A percentile compares a stretch with the other conserved stretches of the same genome.
Conservation (phyloP, 2,888 invertebrate genomes). For the Phrixothrix hirtus region DNA sequence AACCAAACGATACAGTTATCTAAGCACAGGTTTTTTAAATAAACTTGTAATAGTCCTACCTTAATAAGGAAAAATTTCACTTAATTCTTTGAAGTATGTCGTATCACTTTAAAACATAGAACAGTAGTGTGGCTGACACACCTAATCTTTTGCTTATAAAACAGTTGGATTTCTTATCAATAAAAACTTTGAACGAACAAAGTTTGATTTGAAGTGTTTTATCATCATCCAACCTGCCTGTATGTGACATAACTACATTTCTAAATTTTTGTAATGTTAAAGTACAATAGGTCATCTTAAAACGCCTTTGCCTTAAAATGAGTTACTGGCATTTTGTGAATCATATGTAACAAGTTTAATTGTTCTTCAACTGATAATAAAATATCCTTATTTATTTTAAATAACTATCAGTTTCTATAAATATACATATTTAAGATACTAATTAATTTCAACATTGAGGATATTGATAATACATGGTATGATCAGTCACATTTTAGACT, state of each 20-base stretch:
- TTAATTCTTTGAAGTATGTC: too few relatives aligned
- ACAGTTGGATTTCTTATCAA: slow-evolving; percentile 17
- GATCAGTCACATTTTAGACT: too few relatives aligned
- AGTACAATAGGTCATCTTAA: neutral
- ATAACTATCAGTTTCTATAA: too few relatives aligned
- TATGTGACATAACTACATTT: neutral
- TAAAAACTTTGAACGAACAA: slow-evolving; percentile 27
- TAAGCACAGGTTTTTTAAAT: neutral
- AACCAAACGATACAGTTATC: neutral
- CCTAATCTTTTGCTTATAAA: slow-evolving; percentile 18
- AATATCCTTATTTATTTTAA: too few relatives aligned
- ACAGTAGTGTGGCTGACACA: neutral
- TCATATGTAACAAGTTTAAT: too few relatives aligned
- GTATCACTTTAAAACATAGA: neutral
- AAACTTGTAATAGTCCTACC: neutral
- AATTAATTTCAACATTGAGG: too few relatives aligned
- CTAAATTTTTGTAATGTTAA: neutral
- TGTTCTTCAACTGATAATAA: too few relatives aligned
- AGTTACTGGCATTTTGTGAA: too few relatives aligned
- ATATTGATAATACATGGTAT: too few relatives aligned
- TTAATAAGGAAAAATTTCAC: too few relatives aligned
- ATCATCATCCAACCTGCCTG: neutral
- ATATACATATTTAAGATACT: too few relatives aligned
- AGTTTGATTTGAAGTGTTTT: slow-evolving; percentile 17
- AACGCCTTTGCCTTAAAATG: too few relatives aligned